phyloP scores from a whole-genome alignment of 2,113 vertebrate genomes.

The Poeciliopsis retropinna region DNA sequence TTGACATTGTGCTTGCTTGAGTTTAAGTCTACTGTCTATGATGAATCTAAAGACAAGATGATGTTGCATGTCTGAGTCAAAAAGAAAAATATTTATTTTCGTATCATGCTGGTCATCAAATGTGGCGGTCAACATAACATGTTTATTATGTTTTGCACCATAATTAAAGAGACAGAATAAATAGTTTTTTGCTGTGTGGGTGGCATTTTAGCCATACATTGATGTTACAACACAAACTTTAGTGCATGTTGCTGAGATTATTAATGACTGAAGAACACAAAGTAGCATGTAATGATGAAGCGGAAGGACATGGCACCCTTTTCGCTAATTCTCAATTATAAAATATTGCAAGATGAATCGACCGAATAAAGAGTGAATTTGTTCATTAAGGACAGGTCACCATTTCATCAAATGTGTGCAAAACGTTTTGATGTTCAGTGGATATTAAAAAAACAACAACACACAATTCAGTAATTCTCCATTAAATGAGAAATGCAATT shows the following conservation, averaged over 20 bases:
- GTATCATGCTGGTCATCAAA: not conserved
- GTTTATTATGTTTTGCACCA: not conserved
- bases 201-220: too few species aligned
- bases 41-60: constrained; percentile 12
- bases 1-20: constrained; percentile 19
- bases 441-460: too few species aligned
- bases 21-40: not conserved
- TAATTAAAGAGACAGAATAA: not conserved
- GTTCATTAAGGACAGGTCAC: too few species aligned
- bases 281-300: not conserved
- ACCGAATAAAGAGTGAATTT: too few species aligned
- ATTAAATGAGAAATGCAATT: too few species aligned
- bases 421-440: too few species aligned
- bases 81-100: too few species aligned
- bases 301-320: not conserved
- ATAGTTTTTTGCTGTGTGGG: not conserved
- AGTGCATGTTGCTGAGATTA: too few species aligned
- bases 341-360: too few species aligned
- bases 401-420: too few species aligned
- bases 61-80: not conserved
- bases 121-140: not conserved
- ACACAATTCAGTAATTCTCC: too few species aligned
- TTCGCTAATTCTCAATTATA: not conserved
- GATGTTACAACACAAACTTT: too few species aligned
- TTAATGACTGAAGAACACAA: not conserved